Evolutionary conservation across 2,888 invertebrate species (phyloP), one percentile per base, ranked within the genome.

Genomic region (Drosophila anomalipes): DNA sequence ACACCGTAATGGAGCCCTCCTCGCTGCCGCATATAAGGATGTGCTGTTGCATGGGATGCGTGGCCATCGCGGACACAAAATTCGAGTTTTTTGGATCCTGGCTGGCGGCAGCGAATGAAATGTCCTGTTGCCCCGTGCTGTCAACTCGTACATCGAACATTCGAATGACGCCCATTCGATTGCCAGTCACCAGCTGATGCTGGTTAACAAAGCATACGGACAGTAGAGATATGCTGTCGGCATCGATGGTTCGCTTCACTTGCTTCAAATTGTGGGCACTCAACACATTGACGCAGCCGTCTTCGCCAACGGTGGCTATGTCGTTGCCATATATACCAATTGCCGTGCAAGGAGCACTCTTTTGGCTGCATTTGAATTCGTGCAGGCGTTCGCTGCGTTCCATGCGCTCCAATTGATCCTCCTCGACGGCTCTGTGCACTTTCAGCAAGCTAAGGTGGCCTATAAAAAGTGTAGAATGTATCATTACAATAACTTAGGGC

Each of bases 21-120:
- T 97, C 97, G 71, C 96, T 96, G 37, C 98, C 98, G 2, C 97
- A 97, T 0, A 98, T 93, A 22, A 96, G 94, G 39, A 98, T 95
- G 91, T 98, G 98, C 0, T 96, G 95, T 90, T 98, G 98, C 16
- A 97, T 97, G 0, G 98, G 98, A 93, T 98, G 98, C 82, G 95
- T 95, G 26, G 96, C 95, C 56, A 98, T 94, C 91, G 97, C 96
- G 2, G 96, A 96, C 0, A 97, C 96, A 59, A 95, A 96, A 76
- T 93, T 93, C 0, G 91, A 91, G 30, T 83, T 89, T 47, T 92
- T 93, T 74, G 95, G 94, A 94, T 95, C 95, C 77, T 96, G 96
- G 1, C 96, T 96, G 37, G 96, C 96, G 67, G 97, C 94, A 88
- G 96, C 95, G 89, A 98, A 97, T 1, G 90, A 78, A 7, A 77